A percentile compares a stretch with the other conserved stretches of the same genome.
phyloP scores from a whole-genome alignment of 2,113 vertebrate species.

The Pristiophorus japonicus region DNA sequence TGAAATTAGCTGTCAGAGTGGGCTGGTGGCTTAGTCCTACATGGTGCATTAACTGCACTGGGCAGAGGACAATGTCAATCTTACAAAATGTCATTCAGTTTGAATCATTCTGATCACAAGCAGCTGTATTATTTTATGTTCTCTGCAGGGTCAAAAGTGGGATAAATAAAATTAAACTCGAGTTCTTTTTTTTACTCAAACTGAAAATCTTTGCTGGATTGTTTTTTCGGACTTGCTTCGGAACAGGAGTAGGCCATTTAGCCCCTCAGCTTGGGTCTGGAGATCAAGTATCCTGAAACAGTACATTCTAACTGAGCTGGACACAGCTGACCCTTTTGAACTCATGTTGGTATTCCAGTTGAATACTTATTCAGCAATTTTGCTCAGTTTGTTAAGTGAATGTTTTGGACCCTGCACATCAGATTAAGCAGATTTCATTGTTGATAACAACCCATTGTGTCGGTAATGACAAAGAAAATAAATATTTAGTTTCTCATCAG shows the following conservation, averaged over 20 bases:
- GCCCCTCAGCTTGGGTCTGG: neutral
- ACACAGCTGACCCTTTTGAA: neutral
- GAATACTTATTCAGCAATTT: slow-evolving; percentile 40
- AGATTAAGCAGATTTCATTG: slow-evolving; percentile 40
- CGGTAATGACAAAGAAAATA: neutral
- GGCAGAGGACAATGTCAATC: neutral
- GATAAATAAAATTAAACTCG: neutral
- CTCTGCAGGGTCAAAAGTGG: neutral
- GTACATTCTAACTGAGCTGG: neutral
- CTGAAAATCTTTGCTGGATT: neutral
- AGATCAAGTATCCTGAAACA: neutral
- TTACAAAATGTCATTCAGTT: neutral
- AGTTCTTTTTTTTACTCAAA: neutral
- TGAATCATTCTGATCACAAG: neutral
- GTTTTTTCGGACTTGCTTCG: neutral
- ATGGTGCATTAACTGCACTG: neutral
- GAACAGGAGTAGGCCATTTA: neutral
- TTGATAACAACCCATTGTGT: slow-evolving; percentile 38
- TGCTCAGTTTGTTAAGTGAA: neutral
- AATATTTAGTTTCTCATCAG: slow-evolving; percentile 23
- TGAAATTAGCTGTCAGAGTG: neutral
- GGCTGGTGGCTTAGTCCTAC: neutral
- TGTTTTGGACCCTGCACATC: neutral
- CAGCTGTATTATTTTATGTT: neutral
- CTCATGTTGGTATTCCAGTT: neutral